Conservation (phyloP, 2,888 invertebrate species). For the Scaptomyza tumidula region DNA sequence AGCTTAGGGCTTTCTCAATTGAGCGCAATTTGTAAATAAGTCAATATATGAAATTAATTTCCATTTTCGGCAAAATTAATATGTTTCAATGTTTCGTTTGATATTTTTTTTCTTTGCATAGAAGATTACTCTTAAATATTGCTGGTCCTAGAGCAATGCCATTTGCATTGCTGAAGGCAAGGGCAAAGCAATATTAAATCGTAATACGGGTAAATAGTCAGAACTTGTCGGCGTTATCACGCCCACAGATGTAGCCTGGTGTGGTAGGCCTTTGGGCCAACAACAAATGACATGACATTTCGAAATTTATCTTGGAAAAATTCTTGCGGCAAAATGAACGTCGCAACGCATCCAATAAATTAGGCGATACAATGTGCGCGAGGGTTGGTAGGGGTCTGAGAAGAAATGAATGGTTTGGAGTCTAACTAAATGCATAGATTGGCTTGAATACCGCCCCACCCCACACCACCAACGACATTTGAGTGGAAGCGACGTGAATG, state of each 20-base stretch:
- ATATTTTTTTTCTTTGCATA: background rate
- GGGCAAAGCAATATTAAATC: background rate
- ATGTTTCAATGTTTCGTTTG: background rate
- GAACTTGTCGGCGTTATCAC: slow-evolving; percentile 26
- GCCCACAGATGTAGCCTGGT: slow-evolving; percentile 11
- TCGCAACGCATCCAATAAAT: slow-evolving; percentile 59
- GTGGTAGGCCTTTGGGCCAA: slow-evolving; percentile 22
- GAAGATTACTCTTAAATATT: background rate
- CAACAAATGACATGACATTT: slow-evolving; percentile 72
- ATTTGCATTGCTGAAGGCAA: background rate
- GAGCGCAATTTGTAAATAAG: background rate
- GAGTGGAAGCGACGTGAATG: slow-evolving; percentile 27
- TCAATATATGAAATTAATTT: background rate
- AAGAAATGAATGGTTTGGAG: background rate
- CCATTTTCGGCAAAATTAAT: background rate
- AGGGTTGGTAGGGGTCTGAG: background rate
- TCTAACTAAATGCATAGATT: slow-evolving; percentile 54
- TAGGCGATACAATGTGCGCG: slow-evolving; percentile 55
- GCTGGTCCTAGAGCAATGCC: slow-evolving; percentile 12
- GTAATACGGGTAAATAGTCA: slow-evolving; percentile 34
- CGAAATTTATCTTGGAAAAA: slow-evolving; percentile 70
- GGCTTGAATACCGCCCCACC: slow-evolving; percentile 16
- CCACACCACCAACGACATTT: slow-evolving; percentile 1
- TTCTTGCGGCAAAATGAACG: slow-evolving; percentile 65
- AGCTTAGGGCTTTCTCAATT: background rate